A percentile compares a stretch with the other conserved stretches of the same genome.
phyloP scores from a whole-genome alignment of 2,888 invertebrate species.

The Mellilla xanthometata region DNA sequence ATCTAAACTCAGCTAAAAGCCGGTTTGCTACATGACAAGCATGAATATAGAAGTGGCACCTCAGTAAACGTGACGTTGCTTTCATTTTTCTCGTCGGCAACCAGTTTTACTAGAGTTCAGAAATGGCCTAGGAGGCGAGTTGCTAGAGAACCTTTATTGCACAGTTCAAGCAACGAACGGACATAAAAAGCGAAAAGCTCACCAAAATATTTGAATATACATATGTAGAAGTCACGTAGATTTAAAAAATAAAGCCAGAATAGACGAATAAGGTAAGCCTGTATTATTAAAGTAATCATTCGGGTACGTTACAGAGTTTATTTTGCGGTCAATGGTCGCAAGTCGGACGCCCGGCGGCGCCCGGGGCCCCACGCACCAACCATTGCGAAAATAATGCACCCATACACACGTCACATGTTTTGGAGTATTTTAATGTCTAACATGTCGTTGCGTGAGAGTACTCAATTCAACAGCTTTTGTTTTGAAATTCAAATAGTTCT shows the following conservation, averaged over 20 bases:
- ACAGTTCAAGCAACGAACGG: not conserved
- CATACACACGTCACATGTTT: constrained; percentile 35
- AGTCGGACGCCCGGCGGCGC: constrained; percentile 40
- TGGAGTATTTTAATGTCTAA: constrained; percentile 26
- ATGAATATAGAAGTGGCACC: constrained; percentile 15
- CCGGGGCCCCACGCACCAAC: constrained; percentile 59
- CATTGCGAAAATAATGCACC: constrained; percentile 68
- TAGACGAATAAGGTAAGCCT: constrained; percentile 2
- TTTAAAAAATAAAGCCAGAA: constrained; percentile 1
- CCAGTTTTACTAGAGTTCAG: constrained; percentile 24
- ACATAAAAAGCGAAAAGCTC: constrained; percentile 10
- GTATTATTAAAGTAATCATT: constrained; percentile 10
- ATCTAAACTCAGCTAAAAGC: constrained; percentile 11
- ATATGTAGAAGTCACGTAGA: constrained; percentile 11
- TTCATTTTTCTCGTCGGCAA: constrained; percentile 28
- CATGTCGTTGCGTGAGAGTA: constrained; percentile 9
- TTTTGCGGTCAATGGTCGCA: constrained; percentile 66
- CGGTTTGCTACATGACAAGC: constrained; percentile 12
- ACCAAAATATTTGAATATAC: constrained; percentile 1
- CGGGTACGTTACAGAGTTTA: constrained; percentile 24
- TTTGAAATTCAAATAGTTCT: constrained; percentile 14
- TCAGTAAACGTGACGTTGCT: constrained; percentile 23
- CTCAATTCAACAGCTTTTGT: constrained; percentile 12
- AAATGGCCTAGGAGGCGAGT: constrained; percentile 7
- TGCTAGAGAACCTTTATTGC: constrained; percentile 8